Percentiles rank a stretch among this genome's conserved stretches.
Evolutionary conservation across 2,113 vertebrate species (phyloP).

Genomic region (Carlito syrichta): DNA sequence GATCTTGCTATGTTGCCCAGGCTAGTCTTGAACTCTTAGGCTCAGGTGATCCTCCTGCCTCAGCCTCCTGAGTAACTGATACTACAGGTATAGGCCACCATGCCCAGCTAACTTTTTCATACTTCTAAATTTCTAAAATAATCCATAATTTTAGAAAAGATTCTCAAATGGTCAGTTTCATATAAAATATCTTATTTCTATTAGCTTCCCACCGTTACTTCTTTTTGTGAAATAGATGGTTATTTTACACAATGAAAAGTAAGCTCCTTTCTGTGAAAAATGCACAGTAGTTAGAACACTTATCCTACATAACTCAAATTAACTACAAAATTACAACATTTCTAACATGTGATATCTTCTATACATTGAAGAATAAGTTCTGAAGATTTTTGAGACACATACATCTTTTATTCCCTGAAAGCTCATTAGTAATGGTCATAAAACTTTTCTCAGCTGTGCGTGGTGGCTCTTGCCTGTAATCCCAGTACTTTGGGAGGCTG

Average conservation of each 20-base stretch:
- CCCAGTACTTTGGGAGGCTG: too few relatives aligned
- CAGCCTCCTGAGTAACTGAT: too few relatives aligned
- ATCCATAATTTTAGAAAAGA: slow-evolving; percentile 3
- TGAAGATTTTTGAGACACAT: not conserved
- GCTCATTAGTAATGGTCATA: not conserved
- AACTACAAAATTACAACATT: not conserved
- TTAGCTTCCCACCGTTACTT: not conserved
- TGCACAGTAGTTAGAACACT: not conserved
- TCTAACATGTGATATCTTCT: not conserved
- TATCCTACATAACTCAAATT: not conserved
- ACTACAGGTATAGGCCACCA: too few relatives aligned
- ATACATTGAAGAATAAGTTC: not conserved
- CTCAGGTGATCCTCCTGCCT: too few relatives aligned
- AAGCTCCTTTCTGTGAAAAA: not conserved
- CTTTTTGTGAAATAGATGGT: slow-evolving; percentile 6
- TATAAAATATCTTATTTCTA: not conserved
- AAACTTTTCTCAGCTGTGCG: not conserved
- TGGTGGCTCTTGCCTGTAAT: too few relatives aligned
- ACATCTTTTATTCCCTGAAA: not conserved
- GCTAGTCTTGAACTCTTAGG: too few relatives aligned
- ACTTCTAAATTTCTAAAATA: slow-evolving; percentile 26
- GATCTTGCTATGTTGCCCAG: too few relatives aligned
- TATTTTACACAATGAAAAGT: slow-evolving; percentile 16
- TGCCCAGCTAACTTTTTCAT: too few relatives aligned
- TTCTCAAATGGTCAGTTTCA: not conserved